Base-by-base conservation (phyloP, 2,113 vertebrate genomes). In the Caloenas nicobarica region DNA sequence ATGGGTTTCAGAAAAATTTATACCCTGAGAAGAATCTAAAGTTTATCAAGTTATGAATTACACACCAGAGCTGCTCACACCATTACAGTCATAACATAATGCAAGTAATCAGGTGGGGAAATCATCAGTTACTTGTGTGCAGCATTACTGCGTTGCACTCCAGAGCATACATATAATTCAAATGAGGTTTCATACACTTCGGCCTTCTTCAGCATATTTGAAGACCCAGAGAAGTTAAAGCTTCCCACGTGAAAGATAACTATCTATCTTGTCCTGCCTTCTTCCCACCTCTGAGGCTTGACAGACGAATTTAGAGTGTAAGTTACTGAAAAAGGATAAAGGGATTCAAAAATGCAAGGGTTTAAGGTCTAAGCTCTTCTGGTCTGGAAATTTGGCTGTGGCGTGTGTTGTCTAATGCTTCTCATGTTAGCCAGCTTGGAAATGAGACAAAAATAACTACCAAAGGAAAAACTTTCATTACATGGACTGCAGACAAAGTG, bases 11-110 rank as follows among this genome's bases (percentile, higher is more conserved):
- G 16, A 50, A 74, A 33, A 88, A 91, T 82, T 82, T 82, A 88
- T 46, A 62, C 25, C 87, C 50, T 4, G 21, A 79, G 28, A 82
- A 88, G 65, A 84, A 68, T 31, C 36, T 23, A 4, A 83, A 58
- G 86, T 87, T 90, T 74, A 81, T 65, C 33, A 86, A 88, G 85
- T 64, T 74, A 69, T 34, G 57, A 90, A 81, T 76, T 86, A 84
- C 31, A 60, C 46, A 16, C 16, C 60, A 84, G 76, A 81, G 36
- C 65, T 69, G 57, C 53, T 71, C 31, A 9, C 1, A 2, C n/a
- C 40, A n/a, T 50, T 29, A 31, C 9, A 58, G 44, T 16, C 65
- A 65, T 2, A 4, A 57, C 22, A n/a, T 3, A 65, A 68, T 11
- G 29, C 33, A 48, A 81, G 56, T 34, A 17, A 73, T 22, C 81